Base-by-base conservation (phyloP, 2,113 vertebrate species). In the Pelobates fuscus region DNA sequence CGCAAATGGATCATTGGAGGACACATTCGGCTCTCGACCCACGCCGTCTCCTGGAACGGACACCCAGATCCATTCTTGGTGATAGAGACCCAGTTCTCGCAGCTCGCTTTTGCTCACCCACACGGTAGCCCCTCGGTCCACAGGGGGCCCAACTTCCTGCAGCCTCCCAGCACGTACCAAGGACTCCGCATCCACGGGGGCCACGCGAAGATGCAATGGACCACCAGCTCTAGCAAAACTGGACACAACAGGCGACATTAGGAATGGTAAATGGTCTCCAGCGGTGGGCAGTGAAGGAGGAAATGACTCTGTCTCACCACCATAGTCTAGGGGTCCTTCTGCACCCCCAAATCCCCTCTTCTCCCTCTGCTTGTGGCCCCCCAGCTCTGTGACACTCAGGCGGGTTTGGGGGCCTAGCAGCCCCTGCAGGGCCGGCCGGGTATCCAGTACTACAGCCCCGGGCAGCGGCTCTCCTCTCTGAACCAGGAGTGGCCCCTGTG, bases 41-140 rank as follows among this genome's bases (percentile, higher is more conserved):
- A n/a, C n/a, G n/a, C n/a, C n/a, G n/a, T n/a, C 52, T 3, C 1
- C n/a, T 0, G 71, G 71, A 1, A 44, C 2, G 12, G 54, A 49
- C 32, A 76, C 63, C 63, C 54, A 67, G 18, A 76, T 37, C 72
- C 72, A 76, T 8, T 76, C 72, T 12, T 63, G 52, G 54, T 76
- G 72, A 44, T 59, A 76, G 10, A 76, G 5, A 2, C 72, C 72
- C 37, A 76, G 26, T 7, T 20, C 64, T 8, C 72, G 54, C n/a
- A 76, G 25, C 54, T 67, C 54, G 12, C 17, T 46, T 12, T 30
- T 76, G n/a, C 54, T 59, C 1, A 76, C 63, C 72, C 72, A 76
- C n/a, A 76, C 3, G 2, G 72, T 54, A 1, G 63, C 41, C n/a
- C 63, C 20, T 12, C 72, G 63, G 11, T 76, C 72, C n/a, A 46